These are phyloP conservation scores for Stegodyphus dumicola DNA, from an alignment of 1,140 invertebrate genomes.

Conservation along the genomic window DNA sequence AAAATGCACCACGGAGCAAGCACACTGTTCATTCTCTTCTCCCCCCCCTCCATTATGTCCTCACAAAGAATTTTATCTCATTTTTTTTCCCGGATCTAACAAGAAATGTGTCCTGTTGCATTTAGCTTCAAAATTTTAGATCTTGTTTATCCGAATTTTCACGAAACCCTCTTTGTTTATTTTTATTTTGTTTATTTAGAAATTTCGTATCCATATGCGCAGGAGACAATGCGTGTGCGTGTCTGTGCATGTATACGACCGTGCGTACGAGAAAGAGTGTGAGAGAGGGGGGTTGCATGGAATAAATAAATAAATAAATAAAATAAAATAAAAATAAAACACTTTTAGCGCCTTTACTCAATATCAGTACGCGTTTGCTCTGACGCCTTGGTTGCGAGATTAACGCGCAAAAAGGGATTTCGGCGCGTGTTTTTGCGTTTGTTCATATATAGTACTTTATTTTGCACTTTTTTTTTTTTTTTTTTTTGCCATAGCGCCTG, in stretches of 20 bases:
- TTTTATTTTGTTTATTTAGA: slow-evolving; percentile 11
- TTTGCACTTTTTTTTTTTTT: background rate
- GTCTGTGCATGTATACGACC: background rate
- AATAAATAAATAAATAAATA: background rate
- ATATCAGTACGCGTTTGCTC: background rate
- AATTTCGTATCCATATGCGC: background rate
- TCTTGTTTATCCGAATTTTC: slow-evolving; percentile 3
- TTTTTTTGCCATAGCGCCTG: too few species aligned
- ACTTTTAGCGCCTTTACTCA: slow-evolving; percentile 17
- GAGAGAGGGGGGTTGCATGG: too few species aligned
- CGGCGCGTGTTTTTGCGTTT: background rate
- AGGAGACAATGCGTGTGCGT: background rate
- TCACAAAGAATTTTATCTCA: slow-evolving; percentile 1
- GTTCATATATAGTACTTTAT: slow-evolving; percentile 15
- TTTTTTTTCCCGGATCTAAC: slow-evolving; percentile 5
- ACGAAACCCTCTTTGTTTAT: background rate
- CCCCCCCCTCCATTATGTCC: background rate
- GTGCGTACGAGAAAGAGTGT: too few species aligned
- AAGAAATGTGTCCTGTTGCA: slow-evolving; percentile 11
- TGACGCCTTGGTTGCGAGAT: background rate
- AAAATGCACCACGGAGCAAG: background rate
- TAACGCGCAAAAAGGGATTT: slow-evolving; percentile 17
- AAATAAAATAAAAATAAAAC: background rate
- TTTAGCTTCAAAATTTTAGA: slow-evolving; percentile 6
- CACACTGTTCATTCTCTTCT: too few species aligned